Conservation (phyloP, 2,888 invertebrate genomes). For the Aricia artaxerxes region DNA sequence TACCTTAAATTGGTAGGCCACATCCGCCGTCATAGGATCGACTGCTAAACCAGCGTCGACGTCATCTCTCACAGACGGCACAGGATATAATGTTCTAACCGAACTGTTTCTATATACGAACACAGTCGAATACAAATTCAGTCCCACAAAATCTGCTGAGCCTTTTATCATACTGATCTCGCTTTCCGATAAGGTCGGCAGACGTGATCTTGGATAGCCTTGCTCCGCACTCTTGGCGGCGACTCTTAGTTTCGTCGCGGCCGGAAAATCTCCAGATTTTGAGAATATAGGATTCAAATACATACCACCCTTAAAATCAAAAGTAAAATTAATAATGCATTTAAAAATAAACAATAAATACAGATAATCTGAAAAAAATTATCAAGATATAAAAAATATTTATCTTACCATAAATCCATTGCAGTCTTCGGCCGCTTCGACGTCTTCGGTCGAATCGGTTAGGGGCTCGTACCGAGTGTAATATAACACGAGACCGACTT, state of each 20-base stretch:
- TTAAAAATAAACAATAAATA: too few species aligned
- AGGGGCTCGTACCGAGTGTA: constrained; percentile 46
- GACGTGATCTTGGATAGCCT: constrained; percentile 62
- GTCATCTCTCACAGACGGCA: background rate
- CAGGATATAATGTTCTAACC: constrained; percentile 24
- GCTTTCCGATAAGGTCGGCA: constrained; percentile 63
- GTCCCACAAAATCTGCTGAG: constrained; percentile 59
- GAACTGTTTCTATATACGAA: constrained; percentile 52
- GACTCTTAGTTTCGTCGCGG: constrained; percentile 77
- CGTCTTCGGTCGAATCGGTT: constrained; percentile 61
- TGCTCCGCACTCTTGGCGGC: constrained; percentile 72
- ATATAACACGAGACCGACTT: constrained; percentile 32
- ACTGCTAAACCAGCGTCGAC: background rate
- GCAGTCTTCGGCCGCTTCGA: background rate
- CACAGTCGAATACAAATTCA: constrained; percentile 83
- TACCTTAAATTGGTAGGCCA: background rate
- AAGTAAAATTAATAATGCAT: constrained; percentile 45
- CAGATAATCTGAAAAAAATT: too few species aligned
- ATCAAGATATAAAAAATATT: background rate
- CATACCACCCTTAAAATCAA: constrained; percentile 70
- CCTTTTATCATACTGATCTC: constrained; percentile 58
- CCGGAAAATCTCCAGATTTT: constrained; percentile 80
- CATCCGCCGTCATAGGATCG: background rate
- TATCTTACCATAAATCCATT: background rate
- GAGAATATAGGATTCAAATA: constrained; percentile 82